These are phyloP conservation scores for Myotis lucifugus DNA, from an alignment of 2,113 vertebrate species.

Conservation along the genomic window DNA sequence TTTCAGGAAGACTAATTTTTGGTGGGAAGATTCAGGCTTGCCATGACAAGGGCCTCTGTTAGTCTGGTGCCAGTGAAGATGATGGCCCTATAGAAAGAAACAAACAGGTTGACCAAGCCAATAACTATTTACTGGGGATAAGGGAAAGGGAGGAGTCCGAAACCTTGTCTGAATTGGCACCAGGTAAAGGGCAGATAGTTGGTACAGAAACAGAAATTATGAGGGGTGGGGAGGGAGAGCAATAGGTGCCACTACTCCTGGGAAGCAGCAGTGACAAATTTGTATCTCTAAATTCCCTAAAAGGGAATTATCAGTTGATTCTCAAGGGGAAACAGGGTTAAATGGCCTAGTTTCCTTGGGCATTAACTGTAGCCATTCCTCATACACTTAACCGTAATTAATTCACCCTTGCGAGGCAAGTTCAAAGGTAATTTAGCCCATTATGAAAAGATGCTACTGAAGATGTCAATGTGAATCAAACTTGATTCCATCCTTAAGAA, in stretches of 20 bases:
- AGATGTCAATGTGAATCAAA: not conserved
- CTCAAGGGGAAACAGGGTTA: not conserved
- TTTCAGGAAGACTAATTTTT: conserved; percentile 19
- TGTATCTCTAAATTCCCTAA: not conserved
- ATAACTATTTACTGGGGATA: not conserved
- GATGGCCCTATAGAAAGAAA: not conserved
- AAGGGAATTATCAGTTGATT: not conserved
- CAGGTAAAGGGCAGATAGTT: not conserved
- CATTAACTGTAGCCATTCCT: not conserved
- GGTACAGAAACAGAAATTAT: not conserved
- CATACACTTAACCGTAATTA: not conserved
- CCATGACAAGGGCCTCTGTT: not conserved
- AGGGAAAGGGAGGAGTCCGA: not conserved
- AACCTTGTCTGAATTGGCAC: not conserved
- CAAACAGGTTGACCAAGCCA: not conserved
- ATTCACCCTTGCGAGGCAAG: not conserved
- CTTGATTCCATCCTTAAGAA: not conserved
- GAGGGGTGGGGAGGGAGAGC: too few relatives aligned
- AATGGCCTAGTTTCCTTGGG: not conserved
- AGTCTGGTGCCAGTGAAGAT: not conserved
- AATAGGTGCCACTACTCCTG: not conserved
- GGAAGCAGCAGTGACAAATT: not conserved
- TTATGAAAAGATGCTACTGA: conserved; percentile 17
- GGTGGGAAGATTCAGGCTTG: not conserved
- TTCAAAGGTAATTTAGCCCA: not conserved